Conservation (phyloP, 2,113 vertebrate genomes). For the Pollimyrus isidori region DNA sequence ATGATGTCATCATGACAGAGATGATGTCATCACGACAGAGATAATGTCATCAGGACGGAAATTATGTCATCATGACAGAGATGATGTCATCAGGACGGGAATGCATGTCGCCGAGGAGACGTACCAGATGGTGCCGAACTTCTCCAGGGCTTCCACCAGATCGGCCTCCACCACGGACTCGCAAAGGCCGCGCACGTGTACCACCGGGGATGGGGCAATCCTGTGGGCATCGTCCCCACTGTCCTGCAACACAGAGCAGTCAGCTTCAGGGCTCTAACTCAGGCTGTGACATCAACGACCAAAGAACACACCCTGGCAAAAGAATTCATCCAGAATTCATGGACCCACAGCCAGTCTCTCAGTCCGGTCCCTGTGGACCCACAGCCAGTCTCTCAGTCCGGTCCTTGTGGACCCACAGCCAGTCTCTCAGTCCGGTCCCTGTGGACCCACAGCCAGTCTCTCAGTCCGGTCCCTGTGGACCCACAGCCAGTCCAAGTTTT, state of each 20-base stretch:
- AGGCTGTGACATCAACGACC: neutral
- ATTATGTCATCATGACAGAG: neutral
- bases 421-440: neutral
- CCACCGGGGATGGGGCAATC: slow-evolving; percentile 88
- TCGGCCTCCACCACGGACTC: slow-evolving; percentile 95
- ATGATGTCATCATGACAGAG: neutral
- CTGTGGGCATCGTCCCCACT: slow-evolving; percentile 64
- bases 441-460: too few relatives aligned
- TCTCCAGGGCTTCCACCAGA: slow-evolving; percentile 86
- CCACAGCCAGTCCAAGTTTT: neutral
- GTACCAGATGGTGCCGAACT: slow-evolving; percentile 93
- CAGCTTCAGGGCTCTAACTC: neutral
- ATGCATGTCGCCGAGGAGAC: neutral
- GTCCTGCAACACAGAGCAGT: slow-evolving; percentile 40
- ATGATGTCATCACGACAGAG: neutral
- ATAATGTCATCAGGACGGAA: neutral
- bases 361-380: too few relatives aligned
- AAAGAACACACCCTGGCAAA: neutral
- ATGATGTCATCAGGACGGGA: neutral
- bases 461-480: neutral
- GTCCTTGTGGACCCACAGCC: too few relatives aligned
- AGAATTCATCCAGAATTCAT: neutral
- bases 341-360: too few relatives aligned
- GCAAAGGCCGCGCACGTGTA: slow-evolving; percentile 89
- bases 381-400: too few relatives aligned